Conservation (phyloP, 1,140 invertebrate species). For the Brachystomella parvula region DNA sequence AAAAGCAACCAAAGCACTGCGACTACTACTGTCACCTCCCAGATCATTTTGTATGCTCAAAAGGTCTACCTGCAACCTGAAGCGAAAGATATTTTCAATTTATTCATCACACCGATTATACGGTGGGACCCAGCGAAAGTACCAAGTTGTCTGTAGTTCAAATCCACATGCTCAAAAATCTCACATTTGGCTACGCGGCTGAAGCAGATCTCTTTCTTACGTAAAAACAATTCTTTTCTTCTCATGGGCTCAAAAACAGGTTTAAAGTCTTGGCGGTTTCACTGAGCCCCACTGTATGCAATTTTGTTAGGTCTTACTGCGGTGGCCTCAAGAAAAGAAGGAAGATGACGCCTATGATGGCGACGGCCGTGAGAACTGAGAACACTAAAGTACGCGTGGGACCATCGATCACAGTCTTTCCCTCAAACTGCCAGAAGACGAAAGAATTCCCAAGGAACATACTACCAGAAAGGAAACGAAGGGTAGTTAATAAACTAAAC, state of each 20-base stretch:
- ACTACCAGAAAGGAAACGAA: conserved; percentile 50
- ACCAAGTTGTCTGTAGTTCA: no score
- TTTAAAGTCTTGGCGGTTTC: no score
- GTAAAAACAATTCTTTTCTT: no score
- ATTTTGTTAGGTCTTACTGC: conserved; percentile 27
- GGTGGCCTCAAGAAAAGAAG: conserved; percentile 55
- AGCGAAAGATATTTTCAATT: neutral
- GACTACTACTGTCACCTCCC: conserved; percentile 31
- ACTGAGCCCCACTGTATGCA: no score
- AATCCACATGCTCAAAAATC: no score
- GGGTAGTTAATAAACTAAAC: neutral
- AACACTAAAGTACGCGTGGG: conserved; percentile 64
- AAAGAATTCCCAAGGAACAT: conserved; percentile 89
- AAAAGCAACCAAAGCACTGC: conserved; percentile 58
- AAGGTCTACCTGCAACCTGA: neutral
- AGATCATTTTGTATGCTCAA: neutral
- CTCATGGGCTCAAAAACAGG: no score
- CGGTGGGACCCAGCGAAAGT: no score
- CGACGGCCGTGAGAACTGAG: conserved; percentile 58
- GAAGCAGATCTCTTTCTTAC: neutral
- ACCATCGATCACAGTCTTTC: conserved; percentile 58
- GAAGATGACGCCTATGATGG: conserved; percentile 59
- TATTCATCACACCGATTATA: no score
- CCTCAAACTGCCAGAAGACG: conserved; percentile 82
- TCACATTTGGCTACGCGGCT: neutral